Evolutionary conservation across 2,113 vertebrate species (phyloP).

Genomic region (Mustela nigripes): DNA sequence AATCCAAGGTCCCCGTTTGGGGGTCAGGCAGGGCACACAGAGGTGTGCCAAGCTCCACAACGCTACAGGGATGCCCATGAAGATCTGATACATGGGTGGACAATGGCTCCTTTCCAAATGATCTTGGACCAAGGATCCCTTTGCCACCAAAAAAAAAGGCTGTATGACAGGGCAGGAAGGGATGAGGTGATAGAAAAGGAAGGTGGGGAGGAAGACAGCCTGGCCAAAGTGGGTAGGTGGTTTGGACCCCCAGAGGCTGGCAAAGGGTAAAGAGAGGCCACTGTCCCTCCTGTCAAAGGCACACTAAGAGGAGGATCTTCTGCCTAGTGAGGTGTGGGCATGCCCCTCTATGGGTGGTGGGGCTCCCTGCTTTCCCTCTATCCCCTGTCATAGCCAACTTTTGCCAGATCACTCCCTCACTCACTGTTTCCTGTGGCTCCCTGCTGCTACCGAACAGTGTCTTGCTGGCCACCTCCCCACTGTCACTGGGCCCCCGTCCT

Average conservation of each 20-base stretch:
- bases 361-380: not conserved
- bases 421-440: not conserved
- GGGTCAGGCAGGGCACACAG: not conserved
- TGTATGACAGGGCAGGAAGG: not conserved
- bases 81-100: not conserved
- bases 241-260: not conserved
- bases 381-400: not conserved
- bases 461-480: not conserved
- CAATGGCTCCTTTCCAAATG: slow-evolving; percentile 2
- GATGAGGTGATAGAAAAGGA: not conserved
- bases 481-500: not conserved
- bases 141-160: not conserved
- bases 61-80: not conserved
- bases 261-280: not conserved
- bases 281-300: not conserved
- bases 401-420: not conserved
- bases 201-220: not conserved
- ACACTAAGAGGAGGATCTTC: not conserved
- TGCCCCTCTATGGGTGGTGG: not conserved
- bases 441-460: not conserved
- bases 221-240: not conserved
- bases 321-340: not conserved
- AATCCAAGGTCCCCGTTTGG: not conserved
- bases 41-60: not conserved
- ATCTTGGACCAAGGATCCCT: not conserved